These are phyloP conservation scores for Galeopterus variegatus DNA, from an alignment of 2,113 vertebrate species.

Conservation along the genomic window DNA sequence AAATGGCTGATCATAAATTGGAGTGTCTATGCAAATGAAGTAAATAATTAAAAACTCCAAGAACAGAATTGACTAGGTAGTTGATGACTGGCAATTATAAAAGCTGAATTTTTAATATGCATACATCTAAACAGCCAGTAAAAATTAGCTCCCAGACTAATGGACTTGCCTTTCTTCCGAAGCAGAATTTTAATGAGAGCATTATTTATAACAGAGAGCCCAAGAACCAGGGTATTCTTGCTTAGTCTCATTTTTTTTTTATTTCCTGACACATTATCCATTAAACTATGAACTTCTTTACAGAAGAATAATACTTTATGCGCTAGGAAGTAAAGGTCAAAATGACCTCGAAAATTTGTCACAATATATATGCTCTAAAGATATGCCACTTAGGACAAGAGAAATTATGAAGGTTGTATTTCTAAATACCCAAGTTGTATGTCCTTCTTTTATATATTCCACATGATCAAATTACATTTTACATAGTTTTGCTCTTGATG, in stretches of 20 bases:
- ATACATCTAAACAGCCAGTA: constrained; percentile 91
- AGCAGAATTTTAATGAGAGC: constrained; percentile 92
- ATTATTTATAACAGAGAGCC: constrained; percentile 90
- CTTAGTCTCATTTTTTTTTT: constrained; percentile 84
- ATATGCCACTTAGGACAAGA: constrained; percentile 73
- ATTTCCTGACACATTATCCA: constrained; percentile 88
- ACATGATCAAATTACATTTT: constrained; percentile 7
- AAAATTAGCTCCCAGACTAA: constrained; percentile 92
- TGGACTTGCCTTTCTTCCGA: constrained; percentile 91
- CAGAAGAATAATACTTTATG: constrained; percentile 86
- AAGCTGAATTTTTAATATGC: constrained; percentile 92
- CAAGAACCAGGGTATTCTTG: constrained; percentile 87
- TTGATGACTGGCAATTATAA: constrained; percentile 93
- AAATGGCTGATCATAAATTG: constrained; percentile 91
- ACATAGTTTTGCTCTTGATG: neutral
- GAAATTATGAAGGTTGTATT: constrained; percentile 18
- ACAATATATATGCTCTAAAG: constrained; percentile 68
- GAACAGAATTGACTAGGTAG: constrained; percentile 91
- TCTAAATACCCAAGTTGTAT: neutral
- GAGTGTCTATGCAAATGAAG: constrained; percentile 92
- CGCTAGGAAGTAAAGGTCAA: constrained; percentile 85
- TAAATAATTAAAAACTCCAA: constrained; percentile 93
- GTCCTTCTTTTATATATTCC: neutral
- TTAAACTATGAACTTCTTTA: constrained; percentile 88
- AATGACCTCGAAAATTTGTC: constrained; percentile 86